phyloP scores from a whole-genome alignment of 2,888 invertebrate genomes.

The Cheilosia urbana region DNA sequence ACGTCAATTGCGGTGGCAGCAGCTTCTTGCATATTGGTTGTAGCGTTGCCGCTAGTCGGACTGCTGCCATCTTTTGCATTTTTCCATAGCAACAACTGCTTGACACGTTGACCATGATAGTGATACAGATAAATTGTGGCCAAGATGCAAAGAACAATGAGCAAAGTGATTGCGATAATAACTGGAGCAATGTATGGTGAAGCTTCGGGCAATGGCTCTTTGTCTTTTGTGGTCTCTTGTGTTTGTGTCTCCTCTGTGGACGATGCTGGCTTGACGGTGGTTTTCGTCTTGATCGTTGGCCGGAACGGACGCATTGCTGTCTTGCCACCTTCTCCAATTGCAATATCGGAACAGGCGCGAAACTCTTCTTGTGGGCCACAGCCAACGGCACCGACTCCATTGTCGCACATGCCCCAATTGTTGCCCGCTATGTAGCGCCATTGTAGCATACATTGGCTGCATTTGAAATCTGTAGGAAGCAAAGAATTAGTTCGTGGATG shows the following conservation, averaged over 20 bases:
- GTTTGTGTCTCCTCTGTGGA: slow-evolving; percentile 64
- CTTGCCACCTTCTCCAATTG: slow-evolving; percentile 86
- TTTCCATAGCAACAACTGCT: slow-evolving; percentile 86
- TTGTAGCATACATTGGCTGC: slow-evolving; percentile 93
- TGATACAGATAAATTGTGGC: slow-evolving; percentile 90
- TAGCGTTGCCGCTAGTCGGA: slow-evolving; percentile 39
- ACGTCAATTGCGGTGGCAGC: slow-evolving; percentile 45
- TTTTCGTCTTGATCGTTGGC: slow-evolving; percentile 79
- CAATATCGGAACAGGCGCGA: slow-evolving; percentile 92
- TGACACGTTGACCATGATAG: slow-evolving; percentile 89
- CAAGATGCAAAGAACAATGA: slow-evolving; percentile 87
- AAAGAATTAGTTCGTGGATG: background rate
- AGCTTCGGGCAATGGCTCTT: slow-evolving; percentile 77
- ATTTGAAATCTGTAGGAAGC: slow-evolving; percentile 85
- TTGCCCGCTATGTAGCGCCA: slow-evolving; percentile 95
- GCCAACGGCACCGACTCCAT: slow-evolving; percentile 91
- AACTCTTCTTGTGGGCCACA: slow-evolving; percentile 96
- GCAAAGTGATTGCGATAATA: slow-evolving; percentile 87
- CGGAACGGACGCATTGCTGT: slow-evolving; percentile 83
- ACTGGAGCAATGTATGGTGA: slow-evolving; percentile 85
- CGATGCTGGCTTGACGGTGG: slow-evolving; percentile 77
- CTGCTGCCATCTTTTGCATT: slow-evolving; percentile 52
- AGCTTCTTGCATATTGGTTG: slow-evolving; percentile 54
- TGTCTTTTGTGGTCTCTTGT: slow-evolving; percentile 74
- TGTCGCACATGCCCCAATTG: slow-evolving; percentile 91